These are phyloP conservation scores for Neogobius melanostomus DNA, from an alignment of 2,113 vertebrate genomes.

Conservation along the genomic window DNA sequence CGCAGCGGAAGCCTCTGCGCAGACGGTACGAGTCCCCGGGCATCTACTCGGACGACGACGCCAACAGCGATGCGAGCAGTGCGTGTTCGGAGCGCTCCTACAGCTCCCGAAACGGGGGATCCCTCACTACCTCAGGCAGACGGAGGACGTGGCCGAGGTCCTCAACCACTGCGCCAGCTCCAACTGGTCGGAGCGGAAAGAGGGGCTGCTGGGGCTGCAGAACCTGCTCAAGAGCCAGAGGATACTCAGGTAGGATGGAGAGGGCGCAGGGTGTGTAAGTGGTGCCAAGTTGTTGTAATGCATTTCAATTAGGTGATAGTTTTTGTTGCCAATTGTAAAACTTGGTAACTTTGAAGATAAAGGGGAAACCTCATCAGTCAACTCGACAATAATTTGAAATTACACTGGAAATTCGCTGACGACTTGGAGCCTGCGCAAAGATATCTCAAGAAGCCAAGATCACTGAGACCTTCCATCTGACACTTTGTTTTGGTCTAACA, in stretches of 20 bases:
- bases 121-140: conserved; percentile 94
- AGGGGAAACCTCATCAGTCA: too few species aligned
- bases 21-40: conserved; percentile 93
- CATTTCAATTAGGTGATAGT: too few species aligned
- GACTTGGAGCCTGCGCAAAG: too few species aligned
- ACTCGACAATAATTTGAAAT: too few species aligned
- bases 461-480: too few species aligned
- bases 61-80: conserved; percentile 95
- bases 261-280: too few species aligned
- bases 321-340: too few species aligned
- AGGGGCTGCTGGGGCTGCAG: conserved; percentile 94
- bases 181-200: conserved; percentile 98
- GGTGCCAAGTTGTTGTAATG: too few species aligned
- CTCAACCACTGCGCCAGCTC: conserved; percentile 98
- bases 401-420: too few species aligned
- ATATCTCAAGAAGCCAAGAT: too few species aligned
- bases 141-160: conserved; percentile 95
- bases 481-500: too few species aligned
- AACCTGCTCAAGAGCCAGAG: conserved; percentile 96
- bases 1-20: conserved; percentile 90
- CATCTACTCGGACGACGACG: conserved; percentile 96
- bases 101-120: conserved; percentile 89
- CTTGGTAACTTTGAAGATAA: too few species aligned
- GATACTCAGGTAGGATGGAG: conserved; percentile 85
- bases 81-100: conserved; percentile 97